A percentile compares a stretch with the other conserved stretches of the same genome.
Conservation (phyloP, 2,888 invertebrate genomes). For the Cremastinae sp. region DNA sequence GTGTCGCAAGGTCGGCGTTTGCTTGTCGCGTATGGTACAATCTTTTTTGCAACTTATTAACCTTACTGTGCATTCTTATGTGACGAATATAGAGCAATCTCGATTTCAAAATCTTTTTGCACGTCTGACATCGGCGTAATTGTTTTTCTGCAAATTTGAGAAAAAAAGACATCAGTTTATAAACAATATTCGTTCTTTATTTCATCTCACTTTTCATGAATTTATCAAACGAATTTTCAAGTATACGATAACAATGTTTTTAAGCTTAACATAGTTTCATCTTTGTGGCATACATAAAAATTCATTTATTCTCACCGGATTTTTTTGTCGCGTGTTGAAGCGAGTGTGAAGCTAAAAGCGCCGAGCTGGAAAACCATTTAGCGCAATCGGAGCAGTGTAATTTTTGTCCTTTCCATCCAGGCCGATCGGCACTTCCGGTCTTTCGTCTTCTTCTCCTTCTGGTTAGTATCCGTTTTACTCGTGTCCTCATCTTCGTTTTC, state of each 20-base stretch:
- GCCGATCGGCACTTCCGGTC: conserved; percentile 47
- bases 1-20: conserved; percentile 63
- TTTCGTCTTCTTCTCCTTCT: conserved; percentile 41
- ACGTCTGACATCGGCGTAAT: conserved; percentile 70
- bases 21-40: conserved; percentile 63
- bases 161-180: conserved; percentile 15
- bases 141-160: conserved; percentile 67
- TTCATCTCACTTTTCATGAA: background rate
- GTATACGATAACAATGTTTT: no score
- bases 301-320: conserved; percentile 70
- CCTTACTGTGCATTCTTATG: conserved; percentile 70
- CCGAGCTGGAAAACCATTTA: conserved; percentile 74
- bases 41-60: conserved; percentile 63
- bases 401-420: conserved; percentile 70
- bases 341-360: conserved; percentile 70
- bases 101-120: conserved; percentile 71
- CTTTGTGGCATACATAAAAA: no score
- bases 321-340: conserved; percentile 76
- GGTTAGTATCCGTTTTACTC: conserved; percentile 5
- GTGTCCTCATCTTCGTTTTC: conserved; percentile 30
- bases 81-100: conserved; percentile 70
- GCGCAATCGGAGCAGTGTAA: conserved; percentile 73
- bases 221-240: background rate
- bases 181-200: background rate
- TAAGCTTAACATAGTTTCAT: no score